Percentiles rank a stretch among this genome's conserved stretches.
Evolutionary conservation across 2,888 invertebrate species (phyloP).

Genomic region (Aspidiotus rigidus): DNA sequence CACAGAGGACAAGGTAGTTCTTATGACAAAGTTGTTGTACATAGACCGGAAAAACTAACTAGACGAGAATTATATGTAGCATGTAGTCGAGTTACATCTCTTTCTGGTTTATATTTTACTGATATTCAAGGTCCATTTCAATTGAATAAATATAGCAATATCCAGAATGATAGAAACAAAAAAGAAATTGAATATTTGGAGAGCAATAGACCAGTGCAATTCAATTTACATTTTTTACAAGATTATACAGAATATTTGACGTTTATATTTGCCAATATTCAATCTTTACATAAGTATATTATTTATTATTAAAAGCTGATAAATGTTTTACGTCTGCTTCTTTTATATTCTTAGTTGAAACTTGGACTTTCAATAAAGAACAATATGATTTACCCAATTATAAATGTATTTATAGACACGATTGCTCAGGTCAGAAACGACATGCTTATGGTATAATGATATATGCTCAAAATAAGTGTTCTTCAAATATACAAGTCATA

Average conservation of each 20-base stretch:
- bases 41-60: too few relatives aligned
- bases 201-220: not conserved
- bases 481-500: not conserved
- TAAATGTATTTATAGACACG: not conserved
- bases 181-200: not conserved
- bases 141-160: too few relatives aligned
- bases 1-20: too few relatives aligned
- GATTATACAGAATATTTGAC: not conserved
- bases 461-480: not conserved
- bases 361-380: not conserved
- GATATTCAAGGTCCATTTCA: too few relatives aligned
- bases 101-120: too few relatives aligned
- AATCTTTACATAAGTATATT: not conserved
- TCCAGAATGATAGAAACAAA: not conserved
- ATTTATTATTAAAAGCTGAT: not conserved
- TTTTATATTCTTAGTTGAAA: not conserved
- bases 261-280: not conserved
- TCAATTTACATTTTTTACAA: not conserved
- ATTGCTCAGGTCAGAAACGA: not conserved
- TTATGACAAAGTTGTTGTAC: too few relatives aligned
- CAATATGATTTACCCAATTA: not conserved
- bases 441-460: not conserved
- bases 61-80: too few relatives aligned
- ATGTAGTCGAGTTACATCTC: too few relatives aligned
- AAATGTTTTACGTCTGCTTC: not conserved